Evolutionary conservation across 2,888 invertebrate species (phyloP), one percentile per base, ranked within the genome.

Genomic region (Lasius fuliginosus): DNA sequence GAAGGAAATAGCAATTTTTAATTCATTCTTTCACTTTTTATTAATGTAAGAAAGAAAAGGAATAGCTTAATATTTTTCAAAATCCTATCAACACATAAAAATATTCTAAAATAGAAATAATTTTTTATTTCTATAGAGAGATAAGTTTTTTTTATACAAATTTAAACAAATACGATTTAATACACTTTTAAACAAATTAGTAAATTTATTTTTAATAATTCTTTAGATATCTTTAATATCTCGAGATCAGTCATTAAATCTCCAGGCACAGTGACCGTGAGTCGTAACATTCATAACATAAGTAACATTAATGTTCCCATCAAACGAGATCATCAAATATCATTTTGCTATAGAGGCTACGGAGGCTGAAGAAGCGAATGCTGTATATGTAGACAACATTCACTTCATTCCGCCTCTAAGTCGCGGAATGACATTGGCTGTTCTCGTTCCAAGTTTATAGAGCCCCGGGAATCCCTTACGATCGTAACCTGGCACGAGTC

Each of bases 401-500:
- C 46, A 27, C 46, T 71, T 62, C 67, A 49, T 71, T 62, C 71
- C 27, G 60, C 12, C 69, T 69, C 40, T 69, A 46, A 46, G 79
- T 69, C 79, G 30, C 27, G 36, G 46, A 36, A 60, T 40, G 79
- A 79, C 79, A 79, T 18, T 60, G 71, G 60, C 18, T 27, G 79
- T 79, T 79, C 79, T 62, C 71, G 60, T 60, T 71, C 60, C 60
- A 36, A 71, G 79, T 79, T 79, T 79, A 79, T 79, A 60, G 79
- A 71, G 42, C 33, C 60, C 27, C 46, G 71, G 49, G 79, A 79
- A 79, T 79, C 60, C 60, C 33, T 36, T 53, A 36, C 46, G 79
- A 79, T 79, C 79, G 79, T 79, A 79, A 79, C 79, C 79, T 60
- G 79, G 79, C 79, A 79, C 60, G 79, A 79, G 71, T 79, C 79